These are phyloP conservation scores for Eurytemora carolleeae DNA, from an alignment of 1,140 invertebrate species.

Conservation along the genomic window DNA sequence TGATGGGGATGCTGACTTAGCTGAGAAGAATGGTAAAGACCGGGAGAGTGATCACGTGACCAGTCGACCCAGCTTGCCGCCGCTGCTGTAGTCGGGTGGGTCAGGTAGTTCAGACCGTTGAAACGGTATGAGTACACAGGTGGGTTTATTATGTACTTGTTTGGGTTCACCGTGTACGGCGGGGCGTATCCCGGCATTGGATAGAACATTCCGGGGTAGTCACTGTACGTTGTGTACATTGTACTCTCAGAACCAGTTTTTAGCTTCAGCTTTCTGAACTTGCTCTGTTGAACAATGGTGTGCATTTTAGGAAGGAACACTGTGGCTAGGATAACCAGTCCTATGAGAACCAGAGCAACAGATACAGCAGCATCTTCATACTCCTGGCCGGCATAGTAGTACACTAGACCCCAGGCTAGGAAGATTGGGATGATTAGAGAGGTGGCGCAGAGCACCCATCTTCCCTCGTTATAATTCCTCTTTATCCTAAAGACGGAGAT, in stretches of 20 bases:
- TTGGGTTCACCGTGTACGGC: neutral
- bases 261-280: constrained; percentile 19
- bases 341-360: constrained; percentile 21
- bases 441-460: constrained; percentile 23
- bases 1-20: neutral
- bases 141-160: too few species aligned
- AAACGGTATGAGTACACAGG: too few species aligned
- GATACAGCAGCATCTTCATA: constrained; percentile 22
- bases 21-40: neutral
- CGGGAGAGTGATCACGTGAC: neutral
- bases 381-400: constrained; percentile 19
- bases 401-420: constrained; percentile 22
- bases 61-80: neutral
- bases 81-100: neutral
- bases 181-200: neutral
- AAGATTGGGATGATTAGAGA: constrained; percentile 22
- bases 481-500: constrained; percentile 23
- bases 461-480: constrained; percentile 24
- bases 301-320: constrained; percentile 25
- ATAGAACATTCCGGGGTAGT: neutral
- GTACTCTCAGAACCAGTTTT: constrained; percentile 2
- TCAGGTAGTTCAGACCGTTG: neutral
- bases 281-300: constrained; percentile 22
- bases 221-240: neutral
- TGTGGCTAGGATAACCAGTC: constrained; percentile 22